Evolutionary conservation across 2,113 vertebrate species (phyloP).

Genomic region (Corapipo altera): DNA sequence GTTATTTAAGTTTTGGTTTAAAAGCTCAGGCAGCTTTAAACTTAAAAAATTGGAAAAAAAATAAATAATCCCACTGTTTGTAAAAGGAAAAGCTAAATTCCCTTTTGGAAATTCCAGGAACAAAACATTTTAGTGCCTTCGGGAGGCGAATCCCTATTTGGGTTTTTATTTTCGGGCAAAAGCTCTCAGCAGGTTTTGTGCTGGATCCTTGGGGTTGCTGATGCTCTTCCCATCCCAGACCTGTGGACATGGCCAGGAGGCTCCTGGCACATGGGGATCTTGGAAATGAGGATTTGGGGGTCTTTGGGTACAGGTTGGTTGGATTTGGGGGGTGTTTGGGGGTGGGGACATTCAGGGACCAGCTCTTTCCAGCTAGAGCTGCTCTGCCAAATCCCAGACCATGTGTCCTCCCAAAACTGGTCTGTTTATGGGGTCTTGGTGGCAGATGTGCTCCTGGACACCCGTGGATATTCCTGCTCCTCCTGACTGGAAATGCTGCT

Average conservation of each 20-base stretch:
- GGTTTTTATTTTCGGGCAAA: background rate
- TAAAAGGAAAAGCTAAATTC: background rate
- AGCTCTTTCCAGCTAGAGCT: background rate
- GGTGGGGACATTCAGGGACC: too few relatives aligned
- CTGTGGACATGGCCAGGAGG: background rate
- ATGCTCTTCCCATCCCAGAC: background rate
- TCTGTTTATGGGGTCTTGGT: rapidly evolving
- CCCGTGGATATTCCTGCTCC: rapidly evolving
- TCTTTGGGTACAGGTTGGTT: too few relatives aligned
- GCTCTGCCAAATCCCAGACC: background rate
- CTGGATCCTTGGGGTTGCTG: too few relatives aligned
- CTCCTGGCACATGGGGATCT: background rate
- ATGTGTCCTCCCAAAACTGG: rapidly evolving
- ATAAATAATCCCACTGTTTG: rapidly evolving
- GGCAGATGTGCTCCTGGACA: background rate
- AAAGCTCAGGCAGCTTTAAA: background rate
- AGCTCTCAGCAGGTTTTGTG: background rate
- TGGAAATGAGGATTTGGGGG: background rate
- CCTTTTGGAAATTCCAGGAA: background rate
- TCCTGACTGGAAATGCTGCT: background rate
- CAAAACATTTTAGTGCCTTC: background rate
- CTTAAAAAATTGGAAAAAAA: background rate
- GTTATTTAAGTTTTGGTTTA: background rate
- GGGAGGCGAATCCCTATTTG: background rate
- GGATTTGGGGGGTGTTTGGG: background rate